These are phyloP conservation scores for Arctopsyche grandis DNA, from an alignment of 1,140 invertebrate genomes.

Conservation along the genomic window DNA sequence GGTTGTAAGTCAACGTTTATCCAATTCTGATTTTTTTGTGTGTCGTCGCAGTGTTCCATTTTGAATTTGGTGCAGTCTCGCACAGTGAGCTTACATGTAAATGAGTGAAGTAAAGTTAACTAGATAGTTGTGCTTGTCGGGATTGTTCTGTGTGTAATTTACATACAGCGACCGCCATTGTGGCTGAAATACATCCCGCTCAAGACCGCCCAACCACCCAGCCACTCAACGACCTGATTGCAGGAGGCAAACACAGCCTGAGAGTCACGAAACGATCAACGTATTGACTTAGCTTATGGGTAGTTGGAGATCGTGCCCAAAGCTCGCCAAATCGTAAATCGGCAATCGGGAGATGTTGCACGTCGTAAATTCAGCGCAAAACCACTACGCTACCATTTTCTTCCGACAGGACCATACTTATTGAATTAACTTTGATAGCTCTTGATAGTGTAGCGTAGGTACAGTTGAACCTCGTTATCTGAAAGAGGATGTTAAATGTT, in stretches of 20 bases:
- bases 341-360: background rate
- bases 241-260: background rate
- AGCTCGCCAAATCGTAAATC: constrained; percentile 13
- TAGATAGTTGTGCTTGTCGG: constrained; percentile 32
- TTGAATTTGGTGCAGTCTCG: constrained; percentile 2
- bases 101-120: constrained; percentile 26
- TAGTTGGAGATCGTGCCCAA: background rate
- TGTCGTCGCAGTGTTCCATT: constrained; percentile 18
- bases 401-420: no score
- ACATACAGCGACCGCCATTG: constrained; percentile 15
- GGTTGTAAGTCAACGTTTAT: no score
- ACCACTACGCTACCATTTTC: background rate
- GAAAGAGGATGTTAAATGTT: no score
- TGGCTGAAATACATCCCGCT: background rate
- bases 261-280: constrained; percentile 17
- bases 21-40: background rate
- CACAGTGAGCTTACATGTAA: constrained; percentile 41
- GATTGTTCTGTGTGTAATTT: constrained; percentile 43
- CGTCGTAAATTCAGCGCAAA: background rate
- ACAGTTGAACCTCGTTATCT: no score
- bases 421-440: no score
- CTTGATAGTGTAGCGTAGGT: no score
- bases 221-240: background rate
- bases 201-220: background rate
- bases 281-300: constrained; percentile 9